Percentiles rank a stretch among this genome's conserved stretches.
phyloP scores from a whole-genome alignment of 2,888 invertebrate species.

The Stenodera caucasica region DNA sequence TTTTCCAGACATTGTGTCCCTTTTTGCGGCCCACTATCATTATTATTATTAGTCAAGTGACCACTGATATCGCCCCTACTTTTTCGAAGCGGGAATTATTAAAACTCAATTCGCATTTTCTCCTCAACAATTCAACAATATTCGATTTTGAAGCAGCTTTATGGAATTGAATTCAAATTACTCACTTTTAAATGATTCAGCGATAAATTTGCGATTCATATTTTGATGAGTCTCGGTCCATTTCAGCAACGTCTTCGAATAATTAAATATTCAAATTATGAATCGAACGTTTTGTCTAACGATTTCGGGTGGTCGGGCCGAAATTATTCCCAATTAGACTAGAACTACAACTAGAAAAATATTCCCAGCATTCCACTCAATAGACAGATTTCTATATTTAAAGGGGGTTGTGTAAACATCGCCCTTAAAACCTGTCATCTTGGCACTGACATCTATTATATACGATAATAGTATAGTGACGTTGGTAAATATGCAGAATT shows the following conservation, averaged over 20 bases:
- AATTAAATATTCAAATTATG: constrained; percentile 6
- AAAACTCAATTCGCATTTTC: too few relatives aligned
- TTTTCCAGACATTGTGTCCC: constrained; percentile 10
- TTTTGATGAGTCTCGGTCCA: not conserved
- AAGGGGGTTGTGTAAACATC: constrained; percentile 47
- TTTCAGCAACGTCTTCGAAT: too few relatives aligned
- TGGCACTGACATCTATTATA: constrained; percentile 46
- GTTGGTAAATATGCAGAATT: constrained; percentile 17
- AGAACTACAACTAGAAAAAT: not conserved
- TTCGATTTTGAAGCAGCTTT: too few relatives aligned
- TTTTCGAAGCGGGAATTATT: too few relatives aligned
- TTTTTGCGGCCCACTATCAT: not conserved
- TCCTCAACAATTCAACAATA: too few relatives aligned
- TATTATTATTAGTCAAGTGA: not conserved
- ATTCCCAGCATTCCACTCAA: constrained; percentile 34
- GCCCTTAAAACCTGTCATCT: constrained; percentile 49
- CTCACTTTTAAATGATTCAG: constrained; percentile 3
- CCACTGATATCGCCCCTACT: too few relatives aligned
- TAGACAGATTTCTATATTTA: constrained; percentile 45
- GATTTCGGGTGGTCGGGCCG: too few relatives aligned
- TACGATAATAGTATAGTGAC: constrained; percentile 29
- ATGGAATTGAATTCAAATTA: too few relatives aligned
- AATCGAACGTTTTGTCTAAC: too few relatives aligned
- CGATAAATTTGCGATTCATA: constrained; percentile 2
- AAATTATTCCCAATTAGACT: not conserved